Conservation (phyloP, 2,797 vertebrate genomes). For the Eulemur rubriventer region DNA sequence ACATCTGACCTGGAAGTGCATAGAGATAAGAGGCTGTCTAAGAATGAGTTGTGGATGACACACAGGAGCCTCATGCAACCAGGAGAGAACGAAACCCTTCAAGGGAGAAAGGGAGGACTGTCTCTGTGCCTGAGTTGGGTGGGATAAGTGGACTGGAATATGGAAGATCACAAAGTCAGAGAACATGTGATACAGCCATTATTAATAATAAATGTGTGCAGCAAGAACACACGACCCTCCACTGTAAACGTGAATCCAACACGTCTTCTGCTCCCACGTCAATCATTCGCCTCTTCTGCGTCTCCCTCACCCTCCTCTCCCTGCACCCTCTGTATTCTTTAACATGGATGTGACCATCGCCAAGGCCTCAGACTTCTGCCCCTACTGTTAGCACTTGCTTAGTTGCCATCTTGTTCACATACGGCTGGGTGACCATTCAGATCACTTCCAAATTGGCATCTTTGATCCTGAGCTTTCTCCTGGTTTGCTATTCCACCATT, state of each 20-base stretch:
- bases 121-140: not conserved
- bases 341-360: not conserved
- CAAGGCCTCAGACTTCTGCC: not conserved
- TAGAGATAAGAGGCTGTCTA: not conserved
- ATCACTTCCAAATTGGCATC: not conserved
- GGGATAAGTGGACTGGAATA: not conserved
- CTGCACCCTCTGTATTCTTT: accelerated
- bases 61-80: not conserved
- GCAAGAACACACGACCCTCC: not conserved
- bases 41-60: accelerated
- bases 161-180: not conserved
- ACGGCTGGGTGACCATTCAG: not conserved
- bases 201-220: not conserved
- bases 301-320: not conserved
- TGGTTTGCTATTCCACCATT: not conserved
- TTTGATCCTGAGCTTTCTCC: not conserved
- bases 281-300: not conserved
- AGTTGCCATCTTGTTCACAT: not conserved
- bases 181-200: not conserved
- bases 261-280: not conserved
- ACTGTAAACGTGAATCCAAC: not conserved
- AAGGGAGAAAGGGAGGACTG: not conserved
- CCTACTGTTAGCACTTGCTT: not conserved
- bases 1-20: too few species aligned
- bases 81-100: not conserved